Conservation (phyloP, 2,888 invertebrate species). For the Eupithecia abbreviata region DNA sequence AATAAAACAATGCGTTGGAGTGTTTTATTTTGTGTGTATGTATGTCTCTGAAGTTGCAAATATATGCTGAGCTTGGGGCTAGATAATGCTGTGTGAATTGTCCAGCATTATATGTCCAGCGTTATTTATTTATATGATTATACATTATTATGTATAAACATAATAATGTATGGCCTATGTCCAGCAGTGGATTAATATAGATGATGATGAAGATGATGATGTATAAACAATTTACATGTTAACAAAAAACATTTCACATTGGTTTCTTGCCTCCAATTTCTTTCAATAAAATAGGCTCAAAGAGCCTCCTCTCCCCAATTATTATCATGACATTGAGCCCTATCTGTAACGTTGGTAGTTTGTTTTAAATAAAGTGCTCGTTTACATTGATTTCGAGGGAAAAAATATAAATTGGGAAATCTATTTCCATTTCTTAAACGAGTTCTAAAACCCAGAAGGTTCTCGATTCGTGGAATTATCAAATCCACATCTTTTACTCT, state of each 20-base stretch:
- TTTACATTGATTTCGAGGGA: neutral
- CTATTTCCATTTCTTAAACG: neutral
- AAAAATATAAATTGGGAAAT: neutral
- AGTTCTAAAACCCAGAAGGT: neutral
- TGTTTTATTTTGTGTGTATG: no score
- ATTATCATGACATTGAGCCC: slow-evolving; percentile 2
- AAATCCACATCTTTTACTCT: neutral
- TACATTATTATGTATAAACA: no score
- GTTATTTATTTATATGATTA: no score
- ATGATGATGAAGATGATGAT: no score
- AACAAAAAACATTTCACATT: neutral
- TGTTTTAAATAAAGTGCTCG: neutral
- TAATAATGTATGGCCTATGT: no score
- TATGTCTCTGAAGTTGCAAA: no score
- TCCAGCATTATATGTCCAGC: no score
- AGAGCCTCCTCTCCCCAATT: slow-evolving; percentile 1
- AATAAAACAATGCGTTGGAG: no score
- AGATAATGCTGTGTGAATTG: no score
- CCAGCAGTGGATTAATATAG: no score
- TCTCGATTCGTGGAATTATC: neutral
- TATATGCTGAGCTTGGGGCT: no score
- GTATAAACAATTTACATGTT: no score
- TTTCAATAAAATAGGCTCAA: neutral
- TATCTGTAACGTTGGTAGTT: neutral
- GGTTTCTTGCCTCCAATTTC: neutral